Base-by-base conservation (phyloP, 2,113 vertebrate genomes). In the Corythaeola cristata region DNA sequence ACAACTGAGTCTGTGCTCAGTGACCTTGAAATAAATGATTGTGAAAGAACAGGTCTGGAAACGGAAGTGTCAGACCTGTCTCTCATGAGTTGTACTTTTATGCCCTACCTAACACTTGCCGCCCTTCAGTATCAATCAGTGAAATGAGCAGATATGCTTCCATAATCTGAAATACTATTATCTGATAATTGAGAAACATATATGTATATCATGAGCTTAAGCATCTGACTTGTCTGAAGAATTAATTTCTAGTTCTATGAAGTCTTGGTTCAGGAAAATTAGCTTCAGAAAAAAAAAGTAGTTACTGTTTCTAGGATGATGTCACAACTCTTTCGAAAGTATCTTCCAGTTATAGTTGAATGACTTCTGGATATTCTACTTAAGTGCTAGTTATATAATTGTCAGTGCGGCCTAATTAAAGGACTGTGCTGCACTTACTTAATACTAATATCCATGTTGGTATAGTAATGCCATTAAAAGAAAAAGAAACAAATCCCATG, bases 371-470 rank as follows among this genome's bases (percentile, higher is more conserved):
- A 96, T 96, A 97, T 94, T 96, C 86, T 97, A 93, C 92, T 87
- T 95, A 98, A 98, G 98, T 98, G 97, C 98, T 98, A 97, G 92
- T 97, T 97, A 95, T 89, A 94, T 97, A 98, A 98, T 97, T 93
- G 98, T 97, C 98, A 97, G 98, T 97, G 97, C 97, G 97, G 98
- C 98, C 97, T 97, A 88, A 91, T 90, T 88, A 93, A 96, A 88
- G 87, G 87, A 95, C 97, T 95, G 96, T 92, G 95, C 98, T 97
- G 97, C 98, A 98, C 98, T 98, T 98, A 97, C 98, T 98, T 98
- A 98, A 97, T 97, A 98, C 98, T 98, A 98, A 98, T 90, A 96
- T 97, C 94, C 79, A 35, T 82, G 91, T 97, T 97, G 95, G 97
- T 97, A 91, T 96, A 97, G 94, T 78, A 96, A 97, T 92, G 96